Base-by-base conservation (phyloP, 2,888 invertebrate genomes). In the Ophion slaviceki region DNA sequence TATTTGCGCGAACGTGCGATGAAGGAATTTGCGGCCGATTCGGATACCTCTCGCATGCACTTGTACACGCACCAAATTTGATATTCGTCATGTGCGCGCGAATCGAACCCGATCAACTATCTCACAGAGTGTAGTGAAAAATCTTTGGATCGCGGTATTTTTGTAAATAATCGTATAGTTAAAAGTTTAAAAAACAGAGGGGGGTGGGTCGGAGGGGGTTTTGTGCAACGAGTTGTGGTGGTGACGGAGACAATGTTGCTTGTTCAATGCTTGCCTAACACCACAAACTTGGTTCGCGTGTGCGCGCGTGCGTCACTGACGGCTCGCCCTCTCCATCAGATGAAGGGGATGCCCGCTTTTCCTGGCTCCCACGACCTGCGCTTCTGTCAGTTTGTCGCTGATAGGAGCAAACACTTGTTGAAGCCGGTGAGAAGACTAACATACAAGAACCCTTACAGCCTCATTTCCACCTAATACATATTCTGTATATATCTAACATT, bases 311-410 rank as follows among this genome's bases (percentile, higher is more conserved):
- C 53, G 53, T 93, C 93, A 93, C 92, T 92, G 94, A 93, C 92
- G 93, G 92, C 92, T 93, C 92, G 91, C 92, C 93, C 80, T 72
- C 95, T 95, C 94, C 94, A 94, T 95, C 96, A 98, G 98, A 97
- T 98, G 96, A 98, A 98, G 96, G 98, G 98, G 95, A 96, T 98
- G 95, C 94, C 94, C 90, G 97, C 97, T 96, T 98, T 98, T 95
- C 98, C 98, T 95, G 98, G 98, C 95, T 97, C 98, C 96, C 97
- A 98, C 95, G 98, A 98, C 96, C 97, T 98, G 94, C 96, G 97
- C 95, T 98, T 98, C 96, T 98, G 98, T 96, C 98, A 98, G 95
- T 97, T 98, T 96, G 97, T 99, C 95, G 96, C 98, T 95, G 98
- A 99, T 95, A 97, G 99, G 95, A 99, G 99, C 95, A 97, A 98